phyloP scores from a whole-genome alignment of 2,888 invertebrate species.

The Euzetes globulus region DNA sequence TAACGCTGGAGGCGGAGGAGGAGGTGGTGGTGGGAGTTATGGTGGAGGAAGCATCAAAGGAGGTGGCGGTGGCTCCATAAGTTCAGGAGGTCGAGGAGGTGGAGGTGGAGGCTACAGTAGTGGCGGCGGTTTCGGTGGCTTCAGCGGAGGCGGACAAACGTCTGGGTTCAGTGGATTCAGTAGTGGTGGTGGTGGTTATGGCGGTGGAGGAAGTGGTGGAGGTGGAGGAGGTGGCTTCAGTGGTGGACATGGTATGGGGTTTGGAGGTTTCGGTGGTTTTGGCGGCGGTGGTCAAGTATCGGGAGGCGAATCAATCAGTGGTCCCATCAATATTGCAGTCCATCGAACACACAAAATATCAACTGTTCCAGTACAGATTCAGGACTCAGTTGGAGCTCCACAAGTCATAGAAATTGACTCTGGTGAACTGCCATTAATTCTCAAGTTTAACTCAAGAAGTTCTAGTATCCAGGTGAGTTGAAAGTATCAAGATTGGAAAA shows the following conservation, averaged over 20 bases:
- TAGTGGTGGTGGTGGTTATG: neutral
- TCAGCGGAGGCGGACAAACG: neutral
- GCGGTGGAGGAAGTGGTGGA: neutral
- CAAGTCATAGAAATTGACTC: constrained; percentile 5
- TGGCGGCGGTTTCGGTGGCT: neutral
- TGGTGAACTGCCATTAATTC: neutral
- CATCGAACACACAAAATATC: neutral
- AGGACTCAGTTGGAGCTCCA: neutral
- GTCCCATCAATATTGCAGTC: constrained; percentile 18
- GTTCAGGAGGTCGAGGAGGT: neutral
- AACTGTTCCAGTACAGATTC: neutral
- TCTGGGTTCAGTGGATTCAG: neutral
- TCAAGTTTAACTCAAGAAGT: neutral
- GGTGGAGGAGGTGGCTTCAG: neutral
- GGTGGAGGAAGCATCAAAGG: neutral
- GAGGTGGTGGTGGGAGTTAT: neutral
- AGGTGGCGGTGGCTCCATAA: neutral
- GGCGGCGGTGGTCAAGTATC: neutral
- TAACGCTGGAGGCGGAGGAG: neutral
- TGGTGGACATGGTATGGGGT: neutral
- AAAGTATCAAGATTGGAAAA: too few species aligned
- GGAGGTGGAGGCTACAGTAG: neutral
- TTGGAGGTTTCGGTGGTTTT: neutral
- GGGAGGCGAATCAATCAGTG: neutral
- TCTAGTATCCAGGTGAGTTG: neutral